Base-by-base conservation (phyloP, 2,888 invertebrate species). In the Formica aserva region DNA sequence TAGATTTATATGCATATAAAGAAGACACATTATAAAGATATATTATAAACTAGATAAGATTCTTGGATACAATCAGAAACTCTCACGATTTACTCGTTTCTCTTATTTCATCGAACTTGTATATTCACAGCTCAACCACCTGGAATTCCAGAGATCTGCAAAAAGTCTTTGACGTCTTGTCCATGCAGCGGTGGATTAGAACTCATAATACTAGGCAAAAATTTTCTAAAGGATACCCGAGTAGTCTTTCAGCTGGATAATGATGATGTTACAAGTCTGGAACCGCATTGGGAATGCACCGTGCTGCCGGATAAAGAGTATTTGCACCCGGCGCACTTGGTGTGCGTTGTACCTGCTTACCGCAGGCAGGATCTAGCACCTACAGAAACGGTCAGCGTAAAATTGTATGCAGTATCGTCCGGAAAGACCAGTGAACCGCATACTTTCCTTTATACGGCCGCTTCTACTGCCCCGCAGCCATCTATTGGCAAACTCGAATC, bases 71-170 rank as follows among this genome's bases (percentile, higher is more conserved):
- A 9, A n/a, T 41, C 6, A 45, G 9, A 6, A 74, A 60, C 6
- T 5, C 35, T 26, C 1, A n/a, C 6, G 60, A 41, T 41, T 62
- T 75, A 8, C 45, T 60, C 29, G 26, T 3, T 29, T 62, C 45
- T 74, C 18, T 74, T 55, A 38, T 35, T 4, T 74, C 8, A n/a
- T 66, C 18, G 8, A 29, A 48, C 26, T 74, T 55, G 22, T 67
- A 65, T 69, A 4, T 48, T 85, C 18, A 18, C 94, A 98, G 98
- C 98, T 52, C 98, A 98, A 95, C 98, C 98, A 18, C 98, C 98
- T 2, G 98, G 98, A 81, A 97, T 98, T 75, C 98, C 98, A 18
- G 98, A 98, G 95, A 98, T 98, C 87, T 98, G 98, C 93, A 98
- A 98, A 94, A 98, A 98, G 94, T 98, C 98, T 0, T 94, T 98